Evolutionary conservation across 2,888 invertebrate genomes (phyloP).

Genomic region (Limnephilus auricula): DNA sequence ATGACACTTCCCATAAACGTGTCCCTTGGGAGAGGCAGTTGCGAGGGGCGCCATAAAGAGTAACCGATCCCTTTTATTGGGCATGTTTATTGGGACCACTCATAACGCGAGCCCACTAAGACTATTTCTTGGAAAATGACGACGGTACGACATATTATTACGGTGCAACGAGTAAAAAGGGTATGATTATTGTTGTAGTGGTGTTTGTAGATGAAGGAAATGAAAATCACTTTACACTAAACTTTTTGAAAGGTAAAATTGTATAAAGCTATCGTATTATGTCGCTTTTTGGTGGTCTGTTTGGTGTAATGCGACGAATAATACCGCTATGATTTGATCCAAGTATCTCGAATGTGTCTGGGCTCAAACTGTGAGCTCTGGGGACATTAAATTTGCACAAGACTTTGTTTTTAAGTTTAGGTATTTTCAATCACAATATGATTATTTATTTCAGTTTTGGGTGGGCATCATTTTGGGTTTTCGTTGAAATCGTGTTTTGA

Average conservation of each 20-base stretch:
- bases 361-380: too few species aligned
- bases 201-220: background rate
- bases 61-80: constrained; percentile 59
- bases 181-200: background rate
- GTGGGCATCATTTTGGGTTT: too few species aligned
- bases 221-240: background rate
- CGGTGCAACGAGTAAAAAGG: background rate
- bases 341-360: too few species aligned
- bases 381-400: too few species aligned
- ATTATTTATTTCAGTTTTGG: too few species aligned
- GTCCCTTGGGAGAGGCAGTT: constrained; percentile 30
- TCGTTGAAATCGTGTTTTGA: too few species aligned
- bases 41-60: constrained; percentile 55
- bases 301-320: background rate
- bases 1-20: constrained; percentile 52
- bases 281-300: background rate
- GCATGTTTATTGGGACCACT: constrained; percentile 57
- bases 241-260: background rate
- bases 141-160: background rate
- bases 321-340: background rate
- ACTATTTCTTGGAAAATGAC: background rate
- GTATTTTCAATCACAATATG: too few species aligned
- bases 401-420: too few species aligned
- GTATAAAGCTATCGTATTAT: background rate
- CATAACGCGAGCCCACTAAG: constrained; percentile 40